Base-by-base conservation (phyloP, 2,888 invertebrate species). In the Drosophila putrida region DNA sequence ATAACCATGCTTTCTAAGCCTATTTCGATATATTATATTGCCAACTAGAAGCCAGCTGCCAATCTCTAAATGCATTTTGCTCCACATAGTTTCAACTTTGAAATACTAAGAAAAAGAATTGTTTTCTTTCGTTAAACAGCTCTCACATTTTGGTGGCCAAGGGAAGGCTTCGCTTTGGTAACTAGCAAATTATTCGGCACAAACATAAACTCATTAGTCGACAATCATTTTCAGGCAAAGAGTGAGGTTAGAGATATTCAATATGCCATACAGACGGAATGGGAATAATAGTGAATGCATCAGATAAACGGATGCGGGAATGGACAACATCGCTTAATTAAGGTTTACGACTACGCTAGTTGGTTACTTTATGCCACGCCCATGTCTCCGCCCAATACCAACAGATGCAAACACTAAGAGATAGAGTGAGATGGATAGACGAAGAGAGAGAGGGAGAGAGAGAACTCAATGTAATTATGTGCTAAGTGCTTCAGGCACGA, bases 401-500 rank as follows among this genome's bases (percentile, higher is more conserved):
- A 53, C 13, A 47, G 43, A 55, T 43, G 31, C 65, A 41, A 54
- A 28, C 46, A n/a, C 44, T 44, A 49, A 51, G 27, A 39, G n/a
- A 20, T 15, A 25, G 44, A 35, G 35, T 10, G 60, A 57, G 50
- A 71, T 6, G 1, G 6, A 54, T 20, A 39, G 10, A 20, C 15
- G 25, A 39, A 35, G 11, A 25, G n/a, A 33, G 28, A 9, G 35
- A 28, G 15, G 13, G 15, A n/a, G 27, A 11, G 35, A 11, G 62
- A 57, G 50, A 71, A 70, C 70, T 86, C 75, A 78, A 80, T 83
- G 72, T 83, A 83, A 84, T 84, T 84, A 83, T 84, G 83, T 75
- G 87, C 75, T 83, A 86, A 86, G 80, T 82, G 82, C 82, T 70
- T 28, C 33, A 68, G 80, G 81, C 69, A 66, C 54, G 38, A 64